These are phyloP conservation scores for Leptopterna dolabrata DNA, from an alignment of 2,888 invertebrate species.

Conservation along the genomic window DNA sequence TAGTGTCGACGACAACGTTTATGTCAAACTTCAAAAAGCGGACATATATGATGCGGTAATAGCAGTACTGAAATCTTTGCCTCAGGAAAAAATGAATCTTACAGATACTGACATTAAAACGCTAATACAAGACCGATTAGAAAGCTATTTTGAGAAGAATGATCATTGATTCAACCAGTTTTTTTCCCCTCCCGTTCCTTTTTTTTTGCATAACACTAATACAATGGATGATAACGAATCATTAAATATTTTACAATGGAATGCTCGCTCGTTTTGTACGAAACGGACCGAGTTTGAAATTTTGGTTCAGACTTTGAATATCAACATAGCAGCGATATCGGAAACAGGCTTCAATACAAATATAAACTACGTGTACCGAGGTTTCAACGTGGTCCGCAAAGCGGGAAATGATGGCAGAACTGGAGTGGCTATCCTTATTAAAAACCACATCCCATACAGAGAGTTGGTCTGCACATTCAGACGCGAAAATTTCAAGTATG, in stretches of 20 bases:
- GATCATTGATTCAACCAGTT: no score
- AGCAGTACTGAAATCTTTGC: background rate
- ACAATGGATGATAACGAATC: background rate
- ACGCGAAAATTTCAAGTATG: no score
- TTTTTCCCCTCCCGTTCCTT: no score
- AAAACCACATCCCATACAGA: background rate
- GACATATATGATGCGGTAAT: background rate
- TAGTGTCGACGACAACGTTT: no score
- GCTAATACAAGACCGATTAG: no score
- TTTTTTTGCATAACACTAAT: no score
- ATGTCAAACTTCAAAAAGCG: background rate
- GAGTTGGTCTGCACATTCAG: conserved; percentile 6
- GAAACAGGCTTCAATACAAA: background rate
- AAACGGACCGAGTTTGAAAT: no score
- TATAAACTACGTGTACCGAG: background rate
- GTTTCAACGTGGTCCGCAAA: background rate
- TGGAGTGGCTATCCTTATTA: background rate
- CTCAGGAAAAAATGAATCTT: conserved; percentile 4
- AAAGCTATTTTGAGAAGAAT: no score
- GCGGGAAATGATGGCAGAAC: background rate
- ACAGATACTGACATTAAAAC: no score
- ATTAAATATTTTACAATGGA: no score
- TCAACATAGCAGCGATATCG: background rate
- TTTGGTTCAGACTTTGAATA: background rate
- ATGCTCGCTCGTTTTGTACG: no score